Conservation (phyloP, 2,888 invertebrate species). For the Coelogynopora nodosa region DNA sequence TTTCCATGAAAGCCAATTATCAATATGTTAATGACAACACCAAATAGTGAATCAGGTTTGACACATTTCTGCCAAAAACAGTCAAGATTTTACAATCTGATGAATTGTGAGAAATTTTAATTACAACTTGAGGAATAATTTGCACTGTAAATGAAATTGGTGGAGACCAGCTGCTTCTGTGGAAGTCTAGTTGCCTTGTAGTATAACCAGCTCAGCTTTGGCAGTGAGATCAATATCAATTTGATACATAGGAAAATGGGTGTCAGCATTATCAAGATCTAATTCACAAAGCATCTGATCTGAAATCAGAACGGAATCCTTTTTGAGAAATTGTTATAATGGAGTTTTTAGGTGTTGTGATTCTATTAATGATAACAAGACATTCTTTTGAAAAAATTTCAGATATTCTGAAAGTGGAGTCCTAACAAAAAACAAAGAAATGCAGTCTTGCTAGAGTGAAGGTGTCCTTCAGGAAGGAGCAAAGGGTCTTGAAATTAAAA, state of each 20-base stretch:
- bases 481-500: neutral
- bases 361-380: neutral
- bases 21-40: neutral
- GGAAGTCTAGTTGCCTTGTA: neutral
- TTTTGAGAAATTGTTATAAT: neutral
- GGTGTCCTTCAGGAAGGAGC: neutral
- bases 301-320: neutral
- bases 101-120: no score
- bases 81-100: no score
- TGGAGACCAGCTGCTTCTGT: neutral
- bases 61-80: neutral
- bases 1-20: neutral
- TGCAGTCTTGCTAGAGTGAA: neutral
- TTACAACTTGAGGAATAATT: neutral
- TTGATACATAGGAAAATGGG: neutral
- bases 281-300: neutral
- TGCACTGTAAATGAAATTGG: neutral
- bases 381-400: neutral
- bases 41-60: neutral
- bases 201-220: neutral
- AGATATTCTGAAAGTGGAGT: neutral
- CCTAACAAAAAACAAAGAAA: neutral
- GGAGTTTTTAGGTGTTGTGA: neutral
- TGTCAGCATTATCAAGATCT: neutral
- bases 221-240: neutral